Conservation (phyloP, 2,888 invertebrate genomes). For the Leucoma salicis region DNA sequence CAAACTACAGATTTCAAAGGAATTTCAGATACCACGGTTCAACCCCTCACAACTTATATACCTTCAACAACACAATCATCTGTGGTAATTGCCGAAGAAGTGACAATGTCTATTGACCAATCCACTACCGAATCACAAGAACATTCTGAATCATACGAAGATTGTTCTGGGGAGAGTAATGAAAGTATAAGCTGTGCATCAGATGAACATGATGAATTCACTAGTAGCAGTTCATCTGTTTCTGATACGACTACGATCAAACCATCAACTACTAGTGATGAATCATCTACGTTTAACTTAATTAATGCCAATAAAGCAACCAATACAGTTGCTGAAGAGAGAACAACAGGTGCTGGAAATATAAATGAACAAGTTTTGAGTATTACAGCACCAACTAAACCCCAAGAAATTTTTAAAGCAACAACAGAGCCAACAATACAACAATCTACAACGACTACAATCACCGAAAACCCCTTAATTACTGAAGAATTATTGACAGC, state of each 20-base stretch:
- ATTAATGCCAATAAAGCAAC: too few relatives aligned
- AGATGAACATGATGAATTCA: slow-evolving; percentile 4
- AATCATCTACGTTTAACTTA: too few relatives aligned
- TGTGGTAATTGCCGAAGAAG: not conserved
- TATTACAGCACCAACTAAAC: not conserved
- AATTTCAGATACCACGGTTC: not conserved
- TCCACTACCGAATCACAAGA: slow-evolving; percentile 1
- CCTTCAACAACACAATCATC: not conserved
- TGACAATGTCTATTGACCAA: not conserved
- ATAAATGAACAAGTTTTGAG: not conserved
- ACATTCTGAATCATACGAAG: slow-evolving; percentile 4
- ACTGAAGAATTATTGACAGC: not conserved
- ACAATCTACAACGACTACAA: too few relatives aligned
- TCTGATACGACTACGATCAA: not conserved
- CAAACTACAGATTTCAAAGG: not conserved
- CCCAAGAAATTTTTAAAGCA: too few relatives aligned
- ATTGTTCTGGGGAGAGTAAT: not conserved
- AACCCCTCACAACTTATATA: too few relatives aligned
- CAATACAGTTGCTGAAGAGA: not conserved
- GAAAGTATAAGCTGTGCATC: slow-evolving; percentile 1
- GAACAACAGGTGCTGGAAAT: too few relatives aligned
- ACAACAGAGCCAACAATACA: too few relatives aligned
- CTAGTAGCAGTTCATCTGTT: not conserved
- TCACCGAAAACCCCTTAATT: not conserved
- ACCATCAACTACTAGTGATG: not conserved